A percentile compares a stretch with the other conserved stretches of the same genome.
Evolutionary conservation across 2,113 vertebrate genomes (phyloP).

Genomic region (Mungos mungo): DNA sequence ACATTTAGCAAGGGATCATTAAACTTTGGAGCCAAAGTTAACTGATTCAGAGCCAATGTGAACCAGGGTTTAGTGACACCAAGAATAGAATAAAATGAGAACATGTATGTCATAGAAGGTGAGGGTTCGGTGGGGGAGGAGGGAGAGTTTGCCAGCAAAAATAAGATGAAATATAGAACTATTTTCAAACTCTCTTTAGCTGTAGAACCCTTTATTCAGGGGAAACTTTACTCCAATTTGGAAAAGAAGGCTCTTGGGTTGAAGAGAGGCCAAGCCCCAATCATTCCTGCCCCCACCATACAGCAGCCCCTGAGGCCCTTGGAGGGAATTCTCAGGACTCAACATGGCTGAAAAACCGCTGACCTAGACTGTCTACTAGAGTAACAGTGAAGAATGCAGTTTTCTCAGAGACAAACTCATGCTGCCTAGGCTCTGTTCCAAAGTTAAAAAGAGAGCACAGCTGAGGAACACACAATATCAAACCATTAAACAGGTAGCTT

Average conservation of each 20-base stretch:
- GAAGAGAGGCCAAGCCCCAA: not conserved
- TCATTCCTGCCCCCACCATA: not conserved
- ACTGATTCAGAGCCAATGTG: not conserved
- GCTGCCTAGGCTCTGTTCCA: slow-evolving; percentile 54
- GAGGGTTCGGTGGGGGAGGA: not conserved
- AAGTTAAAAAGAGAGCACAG: slow-evolving; percentile 19
- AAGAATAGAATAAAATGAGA: not conserved
- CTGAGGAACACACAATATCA: not conserved
- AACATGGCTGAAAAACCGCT: slow-evolving; percentile 51
- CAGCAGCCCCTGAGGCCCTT: not conserved
- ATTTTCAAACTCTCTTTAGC: not conserved
- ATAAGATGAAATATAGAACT: not conserved
- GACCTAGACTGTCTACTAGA: slow-evolving; percentile 51
- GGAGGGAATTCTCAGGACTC: slow-evolving; percentile 43
- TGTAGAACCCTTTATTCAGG: not conserved
- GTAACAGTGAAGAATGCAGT: slow-evolving; percentile 15
- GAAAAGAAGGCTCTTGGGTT: not conserved
- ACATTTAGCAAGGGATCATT: not conserved
- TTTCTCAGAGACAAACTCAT: not conserved
- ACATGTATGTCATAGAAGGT: no score
- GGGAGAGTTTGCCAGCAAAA: not conserved
- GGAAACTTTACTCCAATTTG: not conserved
- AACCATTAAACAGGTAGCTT: not conserved
- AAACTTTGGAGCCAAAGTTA: not conserved
- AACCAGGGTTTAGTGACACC: not conserved